Evolutionary conservation across 2,797 vertebrate genomes (phyloP), one percentile per base, ranked within the genome.

Genomic region (Phylloscopus collybita): DNA sequence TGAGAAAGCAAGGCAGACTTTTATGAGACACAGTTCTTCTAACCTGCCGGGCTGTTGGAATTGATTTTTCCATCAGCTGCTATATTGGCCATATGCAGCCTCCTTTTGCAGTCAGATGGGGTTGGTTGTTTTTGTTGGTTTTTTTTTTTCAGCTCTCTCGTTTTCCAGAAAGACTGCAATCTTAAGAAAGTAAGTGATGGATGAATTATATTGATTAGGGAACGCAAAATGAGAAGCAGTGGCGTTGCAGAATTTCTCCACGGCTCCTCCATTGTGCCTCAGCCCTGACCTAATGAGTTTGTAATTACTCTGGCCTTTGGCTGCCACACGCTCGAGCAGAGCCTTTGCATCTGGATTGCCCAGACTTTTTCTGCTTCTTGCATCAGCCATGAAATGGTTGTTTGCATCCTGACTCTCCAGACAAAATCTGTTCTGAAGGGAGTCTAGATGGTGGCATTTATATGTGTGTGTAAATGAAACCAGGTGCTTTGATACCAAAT

Each of bases 21-120:
- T 94, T 97, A 89, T 79, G 74, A 96, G 90, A 72, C 57, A 26
- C 85, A 90, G 81, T 92, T 95, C 84, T 96, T 93, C 92, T 91
- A 94, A 94, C 78, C 93, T 96, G 93, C 66, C 36, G 1, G 83
- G 86, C 86, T 92, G 74, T 38, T 93, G 81, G 86, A 81, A 96
- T 96, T 96, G 95, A 96, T 96, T 96, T 97, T 96, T 94, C 88
- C 71, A 88, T 96, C 95, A 95, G 84, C 73, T 84, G 69, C 86
- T 86, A 65, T 96, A 91, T 93, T 95, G 93, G 80, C 92, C 84
- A 81, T 92, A 80, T 54, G 71, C 88, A 92, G 76, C 86, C 65
- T 86, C 66, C 71, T 92, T 59, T 83, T 93, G 80, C 69, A 87
- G 83, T 76, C 84, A 79, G 67, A 91, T 85, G 32, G 73, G 5